Evolutionary conservation across 2,888 invertebrate species (phyloP).

Genomic region (Lacanobia wlatinum): DNA sequence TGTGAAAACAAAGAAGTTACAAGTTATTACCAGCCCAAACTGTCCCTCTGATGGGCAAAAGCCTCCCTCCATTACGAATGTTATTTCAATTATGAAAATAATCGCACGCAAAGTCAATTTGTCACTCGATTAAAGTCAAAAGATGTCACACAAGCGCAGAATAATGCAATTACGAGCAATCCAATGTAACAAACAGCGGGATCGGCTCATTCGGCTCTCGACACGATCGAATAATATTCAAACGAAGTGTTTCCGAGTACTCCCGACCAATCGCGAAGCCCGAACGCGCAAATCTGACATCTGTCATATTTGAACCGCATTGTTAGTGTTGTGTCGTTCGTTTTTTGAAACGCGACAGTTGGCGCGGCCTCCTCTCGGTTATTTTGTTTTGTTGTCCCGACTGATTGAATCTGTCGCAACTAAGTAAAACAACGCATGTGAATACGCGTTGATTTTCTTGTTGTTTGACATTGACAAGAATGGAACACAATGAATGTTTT

Average conservation of each 20-base stretch:
- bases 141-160: slow-evolving; percentile 72
- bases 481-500: slow-evolving; percentile 47
- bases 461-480: slow-evolving; percentile 58
- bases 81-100: slow-evolving; percentile 67
- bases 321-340: slow-evolving; percentile 80
- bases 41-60: too few relatives aligned
- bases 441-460: slow-evolving; percentile 57
- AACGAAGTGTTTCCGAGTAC: slow-evolving; percentile 71
- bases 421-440: slow-evolving; percentile 64
- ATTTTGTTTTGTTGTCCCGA: slow-evolving; percentile 75
- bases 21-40: too few relatives aligned
- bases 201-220: slow-evolving; percentile 62
- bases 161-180: slow-evolving; percentile 83
- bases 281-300: slow-evolving; percentile 84
- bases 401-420: slow-evolving; percentile 78
- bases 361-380: slow-evolving; percentile 77
- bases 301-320: slow-evolving; percentile 84
- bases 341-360: slow-evolving; percentile 85
- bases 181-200: slow-evolving; percentile 78
- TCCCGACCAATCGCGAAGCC: slow-evolving; percentile 74
- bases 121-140: slow-evolving; percentile 82
- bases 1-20: too few relatives aligned
- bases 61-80: slow-evolving; percentile 3
- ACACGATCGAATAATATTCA: slow-evolving; percentile 77
- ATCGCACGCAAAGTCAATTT: slow-evolving; percentile 81